Base-by-base conservation (phyloP, 2,888 invertebrate genomes). In the Hyalella azteca region DNA sequence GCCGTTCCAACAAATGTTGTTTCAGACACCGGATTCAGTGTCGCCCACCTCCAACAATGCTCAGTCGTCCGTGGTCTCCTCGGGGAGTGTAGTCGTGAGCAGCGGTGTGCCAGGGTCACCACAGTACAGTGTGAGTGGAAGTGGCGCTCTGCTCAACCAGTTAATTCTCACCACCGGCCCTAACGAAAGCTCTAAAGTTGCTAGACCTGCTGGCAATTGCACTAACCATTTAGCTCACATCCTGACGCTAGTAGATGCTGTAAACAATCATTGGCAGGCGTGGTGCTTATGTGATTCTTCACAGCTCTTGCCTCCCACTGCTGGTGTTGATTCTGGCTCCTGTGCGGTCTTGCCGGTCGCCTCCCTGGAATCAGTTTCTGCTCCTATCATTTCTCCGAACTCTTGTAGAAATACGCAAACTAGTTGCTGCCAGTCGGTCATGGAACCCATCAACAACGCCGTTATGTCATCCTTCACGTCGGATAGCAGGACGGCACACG, bases 211-310 rank as follows among this genome's bases (percentile, higher is more conserved):
- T 22, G 81, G 80, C 45, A 79, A 79, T 45, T 83, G 83, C 75
- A 81, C 79, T 32, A 83, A 83, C 76, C 83, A 83, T 36, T 76
- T 73, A n/a, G 80, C 80, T 15, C 83, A 83, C 60, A 80, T 83
- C 13, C 59, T 83, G 32, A 83, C 83, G 0, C 81, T 80, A 29
- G 79, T 83, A 22, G 83, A 83, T 59, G 79, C 80, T 22, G 80
- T 78, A 15, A 78, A 48, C 76, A 83, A 83, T 54, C 83, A 83
- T 41, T 81, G 81, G 81, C 81, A 81, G 50, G 81, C 81, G 11
- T 83, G 83, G 83, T 83, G 83, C 66, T 79, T 83, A 41, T 83
- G 83, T 48, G 66, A 66, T 2, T 36, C 15, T 36, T 32, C 15
- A 0, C 36, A 36, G 36, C 32, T 39, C 11, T 29, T 29, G 2